These are phyloP conservation scores for Cebidichthys violaceus DNA, from an alignment of 2,113 vertebrate genomes.

Conservation along the genomic window DNA sequence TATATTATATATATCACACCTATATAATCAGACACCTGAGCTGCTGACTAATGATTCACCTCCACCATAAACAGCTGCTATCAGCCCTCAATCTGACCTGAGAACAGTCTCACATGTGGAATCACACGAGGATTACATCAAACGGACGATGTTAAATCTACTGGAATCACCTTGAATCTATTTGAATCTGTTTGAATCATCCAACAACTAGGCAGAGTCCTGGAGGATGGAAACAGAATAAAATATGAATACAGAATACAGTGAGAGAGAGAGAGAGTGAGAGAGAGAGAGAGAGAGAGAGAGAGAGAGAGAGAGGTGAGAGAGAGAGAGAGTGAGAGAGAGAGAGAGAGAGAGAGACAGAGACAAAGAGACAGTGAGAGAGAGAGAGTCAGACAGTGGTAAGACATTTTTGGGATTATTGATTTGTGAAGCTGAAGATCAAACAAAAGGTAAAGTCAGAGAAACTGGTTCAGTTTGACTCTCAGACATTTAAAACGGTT, in stretches of 20 bases:
- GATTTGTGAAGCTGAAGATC: conserved; percentile 10
- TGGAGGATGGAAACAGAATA: no score
- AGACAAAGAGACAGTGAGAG: not conserved
- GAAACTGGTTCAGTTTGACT: no score
- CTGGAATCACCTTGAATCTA: no score
- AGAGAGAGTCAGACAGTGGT: not conserved
- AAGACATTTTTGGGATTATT: conserved; percentile 11
- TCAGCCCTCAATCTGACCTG: not conserved
- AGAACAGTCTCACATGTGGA: no score
- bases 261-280: not conserved
- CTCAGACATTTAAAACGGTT: no score
- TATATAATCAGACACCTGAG: not conserved
- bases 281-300: not conserved
- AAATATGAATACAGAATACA: no score
- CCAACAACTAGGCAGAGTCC: no score
- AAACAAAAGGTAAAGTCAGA: conserved; percentile 2
- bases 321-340: not conserved
- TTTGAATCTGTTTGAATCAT: no score
- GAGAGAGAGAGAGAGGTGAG: not conserved
- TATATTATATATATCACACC: no score
- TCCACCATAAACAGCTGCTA: not conserved
- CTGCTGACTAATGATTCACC: conserved; percentile 5
- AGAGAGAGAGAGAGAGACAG: not conserved
- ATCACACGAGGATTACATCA: no score
- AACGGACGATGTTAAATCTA: no score